Evolutionary conservation across 2,113 vertebrate species (phyloP).

Genomic region (Sturnus vulgaris): DNA sequence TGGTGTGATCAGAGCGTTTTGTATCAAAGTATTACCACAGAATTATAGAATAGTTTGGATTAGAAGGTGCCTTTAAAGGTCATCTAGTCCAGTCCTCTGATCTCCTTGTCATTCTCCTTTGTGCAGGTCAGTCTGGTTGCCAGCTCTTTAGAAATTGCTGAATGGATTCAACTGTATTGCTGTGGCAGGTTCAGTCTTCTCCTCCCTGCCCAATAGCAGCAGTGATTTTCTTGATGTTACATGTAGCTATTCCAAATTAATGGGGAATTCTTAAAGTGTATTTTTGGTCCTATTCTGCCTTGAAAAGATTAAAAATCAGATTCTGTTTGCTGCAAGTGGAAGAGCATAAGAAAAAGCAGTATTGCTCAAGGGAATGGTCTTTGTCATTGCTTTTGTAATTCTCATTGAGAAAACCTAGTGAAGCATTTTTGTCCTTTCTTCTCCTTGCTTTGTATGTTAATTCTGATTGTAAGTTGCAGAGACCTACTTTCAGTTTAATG

Average conservation of each 20-base stretch:
- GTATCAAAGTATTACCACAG: neutral
- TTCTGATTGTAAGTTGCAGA: neutral
- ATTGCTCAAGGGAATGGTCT: neutral
- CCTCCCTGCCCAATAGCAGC: rapidly evolving
- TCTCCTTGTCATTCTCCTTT: neutral
- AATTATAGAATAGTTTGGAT: neutral
- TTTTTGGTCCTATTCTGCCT: neutral
- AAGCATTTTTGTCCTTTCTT: neutral
- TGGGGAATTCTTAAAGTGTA: neutral
- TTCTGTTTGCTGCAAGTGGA: neutral
- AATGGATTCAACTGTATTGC: neutral
- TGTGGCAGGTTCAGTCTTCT: neutral
- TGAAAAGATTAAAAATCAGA: neutral
- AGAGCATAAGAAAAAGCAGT: neutral
- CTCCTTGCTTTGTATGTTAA: neutral
- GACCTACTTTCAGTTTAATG: neutral
- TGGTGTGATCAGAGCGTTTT: neutral
- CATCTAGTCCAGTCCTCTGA: neutral
- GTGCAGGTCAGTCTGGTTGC: neutral
- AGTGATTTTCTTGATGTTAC: neutral
- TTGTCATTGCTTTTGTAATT: neutral
- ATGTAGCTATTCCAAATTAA: neutral
- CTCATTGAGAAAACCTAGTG: neutral
- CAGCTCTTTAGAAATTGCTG: neutral
- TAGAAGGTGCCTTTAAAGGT: neutral